Evolutionary conservation across 92 coral and sea anemone species (phyloP).

Genomic region (Epizoanthus fatuus): DNA sequence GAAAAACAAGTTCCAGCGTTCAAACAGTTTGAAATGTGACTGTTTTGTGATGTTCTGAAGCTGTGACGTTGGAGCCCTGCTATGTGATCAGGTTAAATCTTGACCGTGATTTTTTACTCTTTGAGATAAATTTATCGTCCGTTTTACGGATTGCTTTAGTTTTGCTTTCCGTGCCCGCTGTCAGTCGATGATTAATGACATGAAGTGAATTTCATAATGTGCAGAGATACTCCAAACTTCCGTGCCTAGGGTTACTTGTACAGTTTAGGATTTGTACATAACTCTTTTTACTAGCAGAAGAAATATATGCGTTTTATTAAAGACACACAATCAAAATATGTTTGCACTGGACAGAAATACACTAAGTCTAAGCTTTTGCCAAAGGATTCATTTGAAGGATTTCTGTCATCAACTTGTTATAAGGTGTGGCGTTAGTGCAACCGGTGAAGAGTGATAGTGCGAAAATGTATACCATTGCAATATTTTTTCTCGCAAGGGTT

Average conservation of each 20-base stretch:
- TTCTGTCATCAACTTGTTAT: slow-evolving; percentile 46
- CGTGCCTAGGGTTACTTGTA: background rate
- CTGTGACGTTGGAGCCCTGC: background rate
- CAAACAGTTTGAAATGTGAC: background rate
- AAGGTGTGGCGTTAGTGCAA: slow-evolving; percentile 29
- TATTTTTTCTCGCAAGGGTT: no score
- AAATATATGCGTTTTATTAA: background rate
- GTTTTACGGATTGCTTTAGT: background rate
- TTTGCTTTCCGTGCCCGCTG: background rate
- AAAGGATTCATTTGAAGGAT: slow-evolving; percentile 27
- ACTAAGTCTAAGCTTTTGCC: slow-evolving; percentile 20
- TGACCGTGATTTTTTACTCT: slow-evolving; percentile 13
- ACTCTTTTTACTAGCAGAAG: background rate
- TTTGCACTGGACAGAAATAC: slow-evolving; percentile 19
- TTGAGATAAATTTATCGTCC: slow-evolving; percentile 16
- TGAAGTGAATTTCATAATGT: slow-evolving; percentile 9
- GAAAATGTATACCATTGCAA: no score
- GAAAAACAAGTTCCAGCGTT: slow-evolving; percentile 26
- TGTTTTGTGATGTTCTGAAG: slow-evolving; percentile 1
- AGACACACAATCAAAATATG: background rate
- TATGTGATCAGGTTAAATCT: slow-evolving; percentile 16
- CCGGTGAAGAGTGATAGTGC: slow-evolving; percentile 11
- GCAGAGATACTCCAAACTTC: slow-evolving; percentile 16
- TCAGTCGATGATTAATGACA: slow-evolving; percentile 28
- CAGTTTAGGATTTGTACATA: background rate